Conservation (phyloP, 2,113 vertebrate species). For the Ophiodon elongatus region DNA sequence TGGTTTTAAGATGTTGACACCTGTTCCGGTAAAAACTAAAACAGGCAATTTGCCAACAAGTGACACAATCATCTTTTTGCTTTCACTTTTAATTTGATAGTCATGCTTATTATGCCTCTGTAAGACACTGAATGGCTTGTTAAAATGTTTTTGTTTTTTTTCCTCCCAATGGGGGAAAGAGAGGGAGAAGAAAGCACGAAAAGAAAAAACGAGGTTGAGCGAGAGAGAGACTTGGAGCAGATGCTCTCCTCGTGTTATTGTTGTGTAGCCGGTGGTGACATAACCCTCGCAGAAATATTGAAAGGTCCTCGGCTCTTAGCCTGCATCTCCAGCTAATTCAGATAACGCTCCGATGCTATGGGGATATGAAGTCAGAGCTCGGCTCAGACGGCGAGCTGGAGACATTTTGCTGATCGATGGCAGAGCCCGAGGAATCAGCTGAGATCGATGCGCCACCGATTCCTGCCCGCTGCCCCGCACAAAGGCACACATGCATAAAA, state of each 20-base stretch:
- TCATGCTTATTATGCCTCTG: constrained; percentile 11
- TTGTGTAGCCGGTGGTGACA: constrained; percentile 8
- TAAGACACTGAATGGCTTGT: constrained; percentile 7
- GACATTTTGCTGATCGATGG: constrained; percentile 56
- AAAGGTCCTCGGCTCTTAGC: background rate
- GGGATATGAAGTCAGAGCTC: constrained; percentile 32
- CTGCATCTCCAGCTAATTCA: constrained; percentile 40
- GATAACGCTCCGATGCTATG: constrained; percentile 27
- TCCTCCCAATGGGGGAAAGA: background rate
- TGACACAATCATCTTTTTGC: background rate
- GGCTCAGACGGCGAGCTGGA: constrained; percentile 23
- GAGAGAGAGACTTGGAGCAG: background rate
- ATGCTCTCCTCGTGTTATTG: constrained; percentile 1
- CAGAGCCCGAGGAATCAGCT: constrained; percentile 41
- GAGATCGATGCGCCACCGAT: constrained; percentile 50
- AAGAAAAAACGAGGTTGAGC: background rate
- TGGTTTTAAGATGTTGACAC: constrained; percentile 1
- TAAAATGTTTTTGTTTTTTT: background rate
- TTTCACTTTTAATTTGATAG: constrained; percentile 17
- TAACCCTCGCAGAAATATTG: constrained; percentile 27
- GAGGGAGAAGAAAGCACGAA: background rate
- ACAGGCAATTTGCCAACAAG: constrained; percentile 5
- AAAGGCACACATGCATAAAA: constrained; percentile 33
- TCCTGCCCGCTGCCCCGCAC: constrained; percentile 30
- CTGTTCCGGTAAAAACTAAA: background rate